Conservation (phyloP, 2,797 vertebrate genomes). For the Sphaeramia orbicularis region DNA sequence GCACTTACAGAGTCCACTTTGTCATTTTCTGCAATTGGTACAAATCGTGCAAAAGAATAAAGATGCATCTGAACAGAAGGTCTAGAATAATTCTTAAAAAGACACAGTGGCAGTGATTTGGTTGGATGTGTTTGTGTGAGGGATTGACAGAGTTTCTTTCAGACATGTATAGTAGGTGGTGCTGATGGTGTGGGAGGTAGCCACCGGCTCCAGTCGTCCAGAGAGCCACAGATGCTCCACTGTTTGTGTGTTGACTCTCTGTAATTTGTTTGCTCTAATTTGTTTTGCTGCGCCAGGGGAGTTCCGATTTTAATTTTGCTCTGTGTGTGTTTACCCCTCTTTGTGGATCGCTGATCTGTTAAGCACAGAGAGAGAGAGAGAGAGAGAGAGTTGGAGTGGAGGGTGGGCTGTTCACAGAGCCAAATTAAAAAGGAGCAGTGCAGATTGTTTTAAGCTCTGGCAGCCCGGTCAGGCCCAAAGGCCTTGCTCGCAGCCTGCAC, state of each 20-base stretch:
- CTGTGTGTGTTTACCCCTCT: slow-evolving; percentile 99
- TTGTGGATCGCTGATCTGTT: slow-evolving; percentile 95
- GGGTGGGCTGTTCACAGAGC: slow-evolving; percentile 85
- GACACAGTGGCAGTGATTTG: slow-evolving; percentile 14
- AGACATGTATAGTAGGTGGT: slow-evolving; percentile 37
- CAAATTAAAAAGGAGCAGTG: slow-evolving; percentile 93
- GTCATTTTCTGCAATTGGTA: no score
- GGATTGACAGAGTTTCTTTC: slow-evolving; percentile 39
- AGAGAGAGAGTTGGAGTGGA: slow-evolving; percentile 71
- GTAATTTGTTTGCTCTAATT: slow-evolving; percentile 86
- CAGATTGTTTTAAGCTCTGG: slow-evolving; percentile 99
- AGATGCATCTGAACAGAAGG: no score
- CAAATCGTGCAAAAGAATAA: no score
- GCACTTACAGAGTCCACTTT: no score
- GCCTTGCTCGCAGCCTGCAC: slow-evolving; percentile 97
- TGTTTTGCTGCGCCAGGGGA: slow-evolving; percentile 98
- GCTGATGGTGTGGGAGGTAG: slow-evolving; percentile 66
- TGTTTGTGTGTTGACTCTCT: slow-evolving; percentile 99
- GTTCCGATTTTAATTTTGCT: slow-evolving; percentile 99
- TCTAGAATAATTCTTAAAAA: no score
- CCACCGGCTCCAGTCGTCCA: slow-evolving; percentile 80
- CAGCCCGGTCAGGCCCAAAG: slow-evolving; percentile 96
- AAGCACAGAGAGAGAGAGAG: slow-evolving; percentile 74
- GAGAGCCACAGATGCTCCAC: slow-evolving; percentile 91
- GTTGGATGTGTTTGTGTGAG: slow-evolving; percentile 18